Evolutionary conservation across 2,888 invertebrate species (phyloP), one percentile per base, ranked within the genome.

Genomic region (Sphaerophoria rueppellii): DNA sequence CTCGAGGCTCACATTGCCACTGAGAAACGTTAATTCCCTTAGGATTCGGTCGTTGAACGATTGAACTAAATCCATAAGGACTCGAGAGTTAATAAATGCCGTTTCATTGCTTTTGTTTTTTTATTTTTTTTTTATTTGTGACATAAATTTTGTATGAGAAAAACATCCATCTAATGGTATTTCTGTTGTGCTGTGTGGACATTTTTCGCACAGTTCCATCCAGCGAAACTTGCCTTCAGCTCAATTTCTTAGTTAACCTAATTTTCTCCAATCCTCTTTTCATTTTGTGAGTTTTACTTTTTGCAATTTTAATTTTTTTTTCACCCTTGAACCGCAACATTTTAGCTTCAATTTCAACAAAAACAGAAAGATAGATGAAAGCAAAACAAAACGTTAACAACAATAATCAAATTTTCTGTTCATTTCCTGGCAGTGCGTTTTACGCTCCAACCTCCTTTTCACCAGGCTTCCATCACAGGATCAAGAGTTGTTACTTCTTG

Each of bases 361-460:
- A 57, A 58, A 37, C 14, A 58, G 37, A 16, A 35, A 57, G 34
- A 35, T 57, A 57, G 14, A 12, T 57, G 9, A 7, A 37, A 57
- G 35, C 37, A 57, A 58, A 58, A 58, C 14, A 37, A 58, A 58
- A 58, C 35, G 37, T 7, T 35, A 58, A 58, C 14, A 58, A 37
- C 37, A 58, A 58, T 58, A 58, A 58, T 58, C 58, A 58, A 58
- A 58, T 58, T 37, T 58, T 58, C 57, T 35, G 57, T 57, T 57
- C 37, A 58, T 37, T 58, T 58, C 37, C 58, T 37, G 7, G 24
- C 24, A 24, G 24, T 24, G 24, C 24, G 24, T 24, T 24, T 24
- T n/a, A n/a, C n/a, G n/a, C n/a, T n/a, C n/a, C n/a, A n/a, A n/a
- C n/a, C n/a, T n/a, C n/a, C 16, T 11, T 6, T 50, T 7, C 37